Conservation (phyloP, 2,797 vertebrate genomes). For the Melanotaenia nigrans region DNA sequence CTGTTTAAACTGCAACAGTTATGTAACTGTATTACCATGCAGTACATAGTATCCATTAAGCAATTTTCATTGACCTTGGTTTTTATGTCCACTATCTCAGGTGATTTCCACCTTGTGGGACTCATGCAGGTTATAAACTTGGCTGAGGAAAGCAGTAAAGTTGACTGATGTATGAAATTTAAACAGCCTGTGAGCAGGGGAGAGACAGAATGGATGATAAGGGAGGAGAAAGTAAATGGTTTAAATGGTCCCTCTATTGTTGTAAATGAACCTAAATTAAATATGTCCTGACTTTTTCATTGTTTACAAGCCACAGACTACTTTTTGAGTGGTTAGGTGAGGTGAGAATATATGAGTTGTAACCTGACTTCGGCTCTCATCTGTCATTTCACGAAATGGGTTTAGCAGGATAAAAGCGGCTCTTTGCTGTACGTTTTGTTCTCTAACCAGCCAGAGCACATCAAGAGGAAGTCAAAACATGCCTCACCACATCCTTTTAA, state of each 20-base stretch:
- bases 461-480: conserved; percentile 49
- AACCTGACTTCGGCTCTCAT: conserved; percentile 19
- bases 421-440: conserved; percentile 60
- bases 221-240: conserved; percentile 32
- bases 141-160: conserved; percentile 39
- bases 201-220: conserved; percentile 24
- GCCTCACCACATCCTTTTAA: conserved; percentile 22
- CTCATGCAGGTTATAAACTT: conserved; percentile 22
- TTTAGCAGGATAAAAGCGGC: conserved; percentile 21
- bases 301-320: conserved; percentile 22
- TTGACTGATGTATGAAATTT: conserved; percentile 50
- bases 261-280: conserved; percentile 32
- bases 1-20: conserved; percentile 18
- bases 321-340: conserved; percentile 30
- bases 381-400: background rate
- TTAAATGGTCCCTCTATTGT: conserved; percentile 23
- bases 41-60: conserved; percentile 19
- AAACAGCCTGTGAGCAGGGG: conserved; percentile 26
- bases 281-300: conserved; percentile 14
- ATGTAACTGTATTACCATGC: conserved; percentile 25
- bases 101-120: conserved; percentile 19
- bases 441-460: conserved; percentile 56
- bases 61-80: conserved; percentile 14
- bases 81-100: conserved; percentile 33
- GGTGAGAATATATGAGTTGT: background rate